These are phyloP conservation scores for Furcula furcula DNA, from an alignment of 2,888 invertebrate genomes.

Conservation along the genomic window DNA sequence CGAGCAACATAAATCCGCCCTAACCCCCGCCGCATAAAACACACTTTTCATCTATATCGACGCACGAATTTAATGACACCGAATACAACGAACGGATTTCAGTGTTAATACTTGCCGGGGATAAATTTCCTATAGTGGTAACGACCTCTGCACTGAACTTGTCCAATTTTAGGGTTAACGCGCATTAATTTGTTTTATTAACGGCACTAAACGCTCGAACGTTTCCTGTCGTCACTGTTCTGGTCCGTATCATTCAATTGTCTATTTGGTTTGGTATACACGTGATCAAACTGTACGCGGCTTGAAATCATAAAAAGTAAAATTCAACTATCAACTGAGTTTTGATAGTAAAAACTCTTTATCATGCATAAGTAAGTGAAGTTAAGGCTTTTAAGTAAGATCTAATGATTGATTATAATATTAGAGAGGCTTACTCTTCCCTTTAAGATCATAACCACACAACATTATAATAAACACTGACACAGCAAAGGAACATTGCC, in stretches of 20 bases:
- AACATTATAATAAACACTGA: slow-evolving; percentile 24
- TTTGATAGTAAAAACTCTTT: too few species aligned
- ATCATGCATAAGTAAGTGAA: too few species aligned
- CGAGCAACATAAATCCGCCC: slow-evolving; percentile 51
- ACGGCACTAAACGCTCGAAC: slow-evolving; percentile 69
- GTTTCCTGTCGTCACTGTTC: slow-evolving; percentile 69
- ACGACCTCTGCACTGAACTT: slow-evolving; percentile 80
- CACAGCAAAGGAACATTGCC: slow-evolving; percentile 45
- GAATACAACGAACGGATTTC: slow-evolving; percentile 80
- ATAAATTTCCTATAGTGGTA: slow-evolving; percentile 80
- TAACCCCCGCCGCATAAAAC: slow-evolving; percentile 52
- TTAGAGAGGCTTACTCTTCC: neutral
- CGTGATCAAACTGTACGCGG: too few species aligned
- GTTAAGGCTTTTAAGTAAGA: neutral
- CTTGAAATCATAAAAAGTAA: too few species aligned
- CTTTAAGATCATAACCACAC: slow-evolving; percentile 26
- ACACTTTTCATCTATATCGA: slow-evolving; percentile 47
- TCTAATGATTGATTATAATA: slow-evolving; percentile 1
- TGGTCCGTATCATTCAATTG: slow-evolving; percentile 56
- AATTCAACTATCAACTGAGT: too few species aligned
- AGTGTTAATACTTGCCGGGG: slow-evolving; percentile 77
- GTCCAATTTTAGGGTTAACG: slow-evolving; percentile 80
- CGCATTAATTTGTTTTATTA: slow-evolving; percentile 80
- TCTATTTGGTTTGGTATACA: slow-evolving; percentile 24
- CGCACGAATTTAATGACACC: slow-evolving; percentile 71